A percentile compares a stretch with the other conserved stretches of the same genome.
Evolutionary conservation across 2,888 invertebrate genomes (phyloP).

Genomic region (Troilus luridus): DNA sequence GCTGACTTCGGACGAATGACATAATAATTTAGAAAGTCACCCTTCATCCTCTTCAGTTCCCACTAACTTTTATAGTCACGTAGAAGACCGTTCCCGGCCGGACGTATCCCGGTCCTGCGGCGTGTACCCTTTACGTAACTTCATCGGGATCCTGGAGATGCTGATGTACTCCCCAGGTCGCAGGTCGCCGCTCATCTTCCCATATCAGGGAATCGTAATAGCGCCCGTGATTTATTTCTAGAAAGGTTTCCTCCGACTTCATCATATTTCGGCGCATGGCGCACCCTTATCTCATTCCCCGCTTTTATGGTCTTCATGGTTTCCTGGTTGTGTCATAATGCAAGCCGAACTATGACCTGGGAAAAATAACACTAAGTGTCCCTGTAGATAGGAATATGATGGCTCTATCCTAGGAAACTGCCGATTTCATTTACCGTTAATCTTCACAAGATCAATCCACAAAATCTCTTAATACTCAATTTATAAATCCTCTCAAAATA

Average conservation of each 20-base stretch:
- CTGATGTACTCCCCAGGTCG: not conserved
- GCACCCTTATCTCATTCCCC: not conserved
- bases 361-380: not conserved
- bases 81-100: not conserved
- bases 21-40: slow-evolving; percentile 30
- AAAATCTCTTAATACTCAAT: no score
- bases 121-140: slow-evolving; percentile 1
- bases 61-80: not conserved
- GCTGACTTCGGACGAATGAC: not conserved
- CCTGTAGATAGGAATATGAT: not conserved
- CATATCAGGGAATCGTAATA: slow-evolving; percentile 28
- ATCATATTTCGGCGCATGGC: slow-evolving; percentile 32
- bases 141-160: not conserved
- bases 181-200: not conserved
- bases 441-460: not conserved
- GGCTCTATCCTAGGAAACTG: not conserved
- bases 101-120: not conserved
- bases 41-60: not conserved
- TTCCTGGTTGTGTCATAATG: slow-evolving; percentile 41
- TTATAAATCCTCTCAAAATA: no score
- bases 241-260: not conserved
- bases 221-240: slow-evolving; percentile 24
- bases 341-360: not conserved
- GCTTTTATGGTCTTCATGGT: slow-evolving; percentile 6
- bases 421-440: not conserved